Conservation (phyloP, 2,797 vertebrate species). For the Meriones psammophilus region DNA sequence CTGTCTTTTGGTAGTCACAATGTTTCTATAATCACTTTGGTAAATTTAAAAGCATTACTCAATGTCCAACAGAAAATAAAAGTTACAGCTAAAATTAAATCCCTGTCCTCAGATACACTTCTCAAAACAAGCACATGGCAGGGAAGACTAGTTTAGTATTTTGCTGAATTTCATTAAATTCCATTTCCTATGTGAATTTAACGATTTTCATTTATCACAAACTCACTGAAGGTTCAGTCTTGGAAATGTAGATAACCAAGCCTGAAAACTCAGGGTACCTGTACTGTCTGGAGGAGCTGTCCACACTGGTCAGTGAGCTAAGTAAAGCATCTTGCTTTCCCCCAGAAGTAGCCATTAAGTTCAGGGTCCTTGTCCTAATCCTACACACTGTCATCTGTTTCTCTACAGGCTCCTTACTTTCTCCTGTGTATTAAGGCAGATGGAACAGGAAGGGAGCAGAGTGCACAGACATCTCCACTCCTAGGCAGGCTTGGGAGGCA, state of each 20-base stretch:
- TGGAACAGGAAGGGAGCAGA: not conserved
- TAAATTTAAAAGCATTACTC: not conserved
- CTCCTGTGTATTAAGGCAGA: not conserved
- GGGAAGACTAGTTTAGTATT: not conserved
- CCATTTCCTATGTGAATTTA: not conserved
- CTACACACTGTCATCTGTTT: not conserved
- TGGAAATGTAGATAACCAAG: not conserved
- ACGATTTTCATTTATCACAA: not conserved
- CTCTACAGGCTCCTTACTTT: not conserved
- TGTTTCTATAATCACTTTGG: not conserved
- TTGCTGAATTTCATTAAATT: not conserved
- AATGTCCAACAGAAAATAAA: slow-evolving; percentile 15
- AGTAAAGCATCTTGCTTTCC: not conserved
- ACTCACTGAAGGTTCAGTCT: not conserved
- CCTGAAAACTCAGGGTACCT: not conserved
- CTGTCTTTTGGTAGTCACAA: not conserved
- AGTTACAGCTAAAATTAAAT: not conserved
- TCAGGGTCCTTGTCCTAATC: not conserved
- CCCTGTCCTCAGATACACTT: not conserved
- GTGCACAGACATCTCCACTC: not conserved
- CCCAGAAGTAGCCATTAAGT: not conserved
- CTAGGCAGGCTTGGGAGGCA: no score
- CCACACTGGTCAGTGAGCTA: not conserved
- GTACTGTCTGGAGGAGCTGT: not conserved
- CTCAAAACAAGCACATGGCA: not conserved